Evolutionary conservation across 2,113 vertebrate species (phyloP), one percentile per base, ranked within the genome.

Genomic region (Callospermophilus lateralis): DNA sequence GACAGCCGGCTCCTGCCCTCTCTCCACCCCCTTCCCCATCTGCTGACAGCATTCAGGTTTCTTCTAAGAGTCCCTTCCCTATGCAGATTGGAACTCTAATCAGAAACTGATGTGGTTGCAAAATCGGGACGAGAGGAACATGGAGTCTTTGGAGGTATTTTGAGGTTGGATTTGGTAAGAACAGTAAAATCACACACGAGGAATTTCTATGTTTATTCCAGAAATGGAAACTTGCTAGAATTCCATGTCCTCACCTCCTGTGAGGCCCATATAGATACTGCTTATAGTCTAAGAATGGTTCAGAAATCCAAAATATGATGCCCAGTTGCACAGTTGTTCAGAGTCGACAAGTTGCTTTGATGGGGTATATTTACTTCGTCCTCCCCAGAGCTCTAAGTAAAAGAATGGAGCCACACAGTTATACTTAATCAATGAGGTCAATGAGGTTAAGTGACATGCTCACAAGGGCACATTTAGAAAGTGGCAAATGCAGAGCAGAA

Each of bases 41-140:
- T 74, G 68, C 63, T 92, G 84, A 83, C 11, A 32, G 74, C 70
- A 86, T 51, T 39, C 48, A 0, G 28, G 48, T 76, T 32, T 86
- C 84, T 96, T 76, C 53, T 53, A 78, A 78, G 67, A 74, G 68
- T 73, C 4, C 15, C 78, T 84, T 94, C n/a, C n/a, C 48, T 51
- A n/a, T 45, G 83, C 63, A 93, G 3, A 86, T 42, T 65, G 16
- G 79, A 89, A 45, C 74, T 95, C 19, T 37, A 39, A 76, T 89
- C 68, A 93, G 74, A 94, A 94, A 93, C 48, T 34, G 39, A 89
- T 91, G 74, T 51, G 72, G n/a, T 1, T 45, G 30, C 68, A 86
- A 42, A 85, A 74, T 0, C 48, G 24, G 16, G 11, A 13, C 53
- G 6, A 80, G 42, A 90, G 19, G 86, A 55, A 89, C 63, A 65